phyloP scores from a whole-genome alignment of 2,113 vertebrate genomes.

The Xenus cinereus region DNA sequence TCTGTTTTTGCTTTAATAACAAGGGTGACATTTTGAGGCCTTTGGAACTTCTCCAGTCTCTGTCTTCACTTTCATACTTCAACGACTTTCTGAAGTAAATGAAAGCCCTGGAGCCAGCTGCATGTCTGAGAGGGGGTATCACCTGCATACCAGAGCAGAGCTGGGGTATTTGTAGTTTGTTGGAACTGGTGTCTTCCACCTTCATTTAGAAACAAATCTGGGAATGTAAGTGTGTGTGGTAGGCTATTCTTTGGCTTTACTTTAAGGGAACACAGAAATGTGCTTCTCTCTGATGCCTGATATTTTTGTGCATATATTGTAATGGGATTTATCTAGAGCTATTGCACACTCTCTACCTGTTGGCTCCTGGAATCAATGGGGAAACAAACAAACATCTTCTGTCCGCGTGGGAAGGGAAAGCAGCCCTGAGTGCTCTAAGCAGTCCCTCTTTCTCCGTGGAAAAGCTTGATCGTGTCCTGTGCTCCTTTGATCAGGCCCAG shows the following conservation, averaged over 20 bases:
- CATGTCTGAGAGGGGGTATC: not conserved
- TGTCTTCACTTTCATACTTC: constrained; percentile 24
- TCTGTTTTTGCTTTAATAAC: constrained; percentile 35
- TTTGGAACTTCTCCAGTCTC: constrained; percentile 52
- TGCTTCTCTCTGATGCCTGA: not conserved
- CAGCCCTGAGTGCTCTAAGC: not conserved
- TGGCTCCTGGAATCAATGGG: not conserved
- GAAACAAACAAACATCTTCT: not conserved
- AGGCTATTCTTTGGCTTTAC: not conserved
- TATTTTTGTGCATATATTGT: not conserved
- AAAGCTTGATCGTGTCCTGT: not conserved
- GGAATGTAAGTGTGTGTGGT: not conserved
- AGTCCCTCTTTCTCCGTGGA: not conserved
- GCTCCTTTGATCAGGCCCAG: not conserved
- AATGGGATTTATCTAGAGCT: not conserved
- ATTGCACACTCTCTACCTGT: not conserved
- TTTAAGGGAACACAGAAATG: not conserved
- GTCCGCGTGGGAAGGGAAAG: not conserved
- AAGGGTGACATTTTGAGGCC: constrained; percentile 44
- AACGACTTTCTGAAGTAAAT: not conserved
- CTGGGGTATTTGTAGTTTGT: not conserved
- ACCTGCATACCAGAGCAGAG: not conserved
- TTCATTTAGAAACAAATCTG: not conserved
- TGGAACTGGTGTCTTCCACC: not conserved
- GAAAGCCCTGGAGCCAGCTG: not conserved